phyloP scores from a whole-genome alignment of 2,797 vertebrate genomes.

The Ceyx erithaca region DNA sequence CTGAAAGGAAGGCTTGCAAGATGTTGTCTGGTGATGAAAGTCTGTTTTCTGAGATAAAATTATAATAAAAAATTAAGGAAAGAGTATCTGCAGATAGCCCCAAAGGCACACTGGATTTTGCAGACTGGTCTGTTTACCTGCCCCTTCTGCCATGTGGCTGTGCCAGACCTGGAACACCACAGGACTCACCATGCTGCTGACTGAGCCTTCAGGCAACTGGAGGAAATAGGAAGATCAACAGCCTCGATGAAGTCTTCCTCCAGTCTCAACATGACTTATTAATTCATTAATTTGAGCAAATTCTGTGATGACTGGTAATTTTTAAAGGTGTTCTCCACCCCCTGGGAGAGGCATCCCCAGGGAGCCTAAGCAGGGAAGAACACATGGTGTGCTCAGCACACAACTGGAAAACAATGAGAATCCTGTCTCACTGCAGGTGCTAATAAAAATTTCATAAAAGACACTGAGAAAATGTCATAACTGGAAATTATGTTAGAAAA shows the following conservation, averaged over 20 bases:
- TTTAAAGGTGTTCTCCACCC: background rate
- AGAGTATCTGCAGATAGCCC: background rate
- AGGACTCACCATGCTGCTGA: background rate
- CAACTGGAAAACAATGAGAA: background rate
- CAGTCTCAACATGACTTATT: background rate
- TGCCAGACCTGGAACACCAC: background rate
- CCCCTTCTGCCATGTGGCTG: background rate
- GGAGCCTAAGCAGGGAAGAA: background rate
- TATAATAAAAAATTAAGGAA: background rate
- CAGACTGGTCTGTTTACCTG: background rate
- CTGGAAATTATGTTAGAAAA: background rate
- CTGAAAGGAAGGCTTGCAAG: background rate
- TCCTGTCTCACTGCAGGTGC: background rate
- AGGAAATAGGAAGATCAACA: background rate
- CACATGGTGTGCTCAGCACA: rapidly evolving
- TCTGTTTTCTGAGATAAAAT: background rate
- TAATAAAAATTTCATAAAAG: background rate
- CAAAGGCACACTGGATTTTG: background rate
- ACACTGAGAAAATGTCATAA: background rate
- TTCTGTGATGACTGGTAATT: background rate
- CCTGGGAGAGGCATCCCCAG: background rate
- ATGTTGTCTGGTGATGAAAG: background rate
- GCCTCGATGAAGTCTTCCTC: background rate
- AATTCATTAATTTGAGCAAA: background rate
- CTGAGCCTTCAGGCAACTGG: background rate